Evolutionary conservation across 1,140 invertebrate species (phyloP).

Genomic region (Cryptotermes secundus): DNA sequence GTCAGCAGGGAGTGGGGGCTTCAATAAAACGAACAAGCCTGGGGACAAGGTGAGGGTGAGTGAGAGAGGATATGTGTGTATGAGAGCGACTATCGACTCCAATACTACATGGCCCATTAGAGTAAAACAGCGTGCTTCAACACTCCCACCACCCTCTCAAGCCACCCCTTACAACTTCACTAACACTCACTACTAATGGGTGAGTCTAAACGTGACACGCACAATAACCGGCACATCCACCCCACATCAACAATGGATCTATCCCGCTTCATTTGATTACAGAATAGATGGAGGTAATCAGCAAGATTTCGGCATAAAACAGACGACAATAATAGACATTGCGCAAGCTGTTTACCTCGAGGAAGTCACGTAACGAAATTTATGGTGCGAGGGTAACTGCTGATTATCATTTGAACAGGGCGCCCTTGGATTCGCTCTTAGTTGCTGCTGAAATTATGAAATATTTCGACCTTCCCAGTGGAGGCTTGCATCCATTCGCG

Average conservation of each 20-base stretch:
- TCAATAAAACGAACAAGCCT: slow-evolving; percentile 25
- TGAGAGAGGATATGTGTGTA: neutral
- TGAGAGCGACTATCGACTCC: neutral
- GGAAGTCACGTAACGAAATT: too few species aligned
- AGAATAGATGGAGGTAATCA: slow-evolving; percentile 5
- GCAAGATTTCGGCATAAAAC: neutral
- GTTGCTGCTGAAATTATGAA: too few species aligned
- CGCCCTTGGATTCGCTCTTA: too few species aligned
- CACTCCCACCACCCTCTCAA: neutral
- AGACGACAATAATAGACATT: too few species aligned
- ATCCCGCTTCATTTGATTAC: slow-evolving; percentile 21
- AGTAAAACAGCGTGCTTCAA: slow-evolving; percentile 22
- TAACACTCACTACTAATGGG: slow-evolving; percentile 21
- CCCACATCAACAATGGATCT: slow-evolving; percentile 22
- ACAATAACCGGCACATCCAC: slow-evolving; percentile 16
- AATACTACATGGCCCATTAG: slow-evolving; percentile 21
- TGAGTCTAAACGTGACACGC: slow-evolving; percentile 17
- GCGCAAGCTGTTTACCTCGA: too few species aligned
- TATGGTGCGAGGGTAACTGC: too few species aligned
- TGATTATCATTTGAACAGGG: too few species aligned
- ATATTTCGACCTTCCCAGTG: too few species aligned
- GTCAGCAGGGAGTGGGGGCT: neutral
- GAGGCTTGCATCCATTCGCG: too few species aligned
- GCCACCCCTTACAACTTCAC: slow-evolving; percentile 13
- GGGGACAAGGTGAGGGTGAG: slow-evolving; percentile 7